These are phyloP conservation scores for Hoplostethus mediterraneus DNA, from an alignment of 2,797 vertebrate genomes.

Conservation along the genomic window DNA sequence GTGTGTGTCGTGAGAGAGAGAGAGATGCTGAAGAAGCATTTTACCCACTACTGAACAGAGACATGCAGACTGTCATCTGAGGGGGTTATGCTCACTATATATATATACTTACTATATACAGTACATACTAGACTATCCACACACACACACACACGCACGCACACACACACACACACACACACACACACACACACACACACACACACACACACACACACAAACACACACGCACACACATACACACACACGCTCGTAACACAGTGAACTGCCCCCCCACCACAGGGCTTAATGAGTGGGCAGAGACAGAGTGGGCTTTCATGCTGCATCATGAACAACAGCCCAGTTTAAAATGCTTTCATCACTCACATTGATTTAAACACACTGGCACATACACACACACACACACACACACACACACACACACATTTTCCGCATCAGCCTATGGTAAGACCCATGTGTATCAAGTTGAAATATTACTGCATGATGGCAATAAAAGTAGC, in stretches of 20 bases:
- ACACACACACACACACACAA: constrained; percentile 15
- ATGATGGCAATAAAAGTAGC: constrained; percentile 28
- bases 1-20: background rate
- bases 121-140: constrained; percentile 5
- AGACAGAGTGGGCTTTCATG: constrained; percentile 43
- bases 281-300: constrained; percentile 45
- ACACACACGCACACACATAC: constrained; percentile 12
- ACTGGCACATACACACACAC: constrained; percentile 10
- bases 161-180: constrained; percentile 5
- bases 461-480: constrained; percentile 37
- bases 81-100: constrained; percentile 24
- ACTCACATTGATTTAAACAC: constrained; percentile 45
- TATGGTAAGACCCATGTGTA: constrained; percentile 34
- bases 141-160: constrained; percentile 20
- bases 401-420: constrained; percentile 14
- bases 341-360: constrained; percentile 60
- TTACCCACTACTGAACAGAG: constrained; percentile 28
- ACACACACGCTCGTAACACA: constrained; percentile 3
- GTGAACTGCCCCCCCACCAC: constrained; percentile 32
- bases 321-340: constrained; percentile 54
- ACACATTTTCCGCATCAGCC: constrained; percentile 10
- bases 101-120: constrained; percentile 27
- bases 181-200: constrained; percentile 17
- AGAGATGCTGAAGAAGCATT: constrained; percentile 67
- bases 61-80: constrained; percentile 27